Conservation (phyloP, 2,888 invertebrate genomes). For the Zelleria hepariella region DNA sequence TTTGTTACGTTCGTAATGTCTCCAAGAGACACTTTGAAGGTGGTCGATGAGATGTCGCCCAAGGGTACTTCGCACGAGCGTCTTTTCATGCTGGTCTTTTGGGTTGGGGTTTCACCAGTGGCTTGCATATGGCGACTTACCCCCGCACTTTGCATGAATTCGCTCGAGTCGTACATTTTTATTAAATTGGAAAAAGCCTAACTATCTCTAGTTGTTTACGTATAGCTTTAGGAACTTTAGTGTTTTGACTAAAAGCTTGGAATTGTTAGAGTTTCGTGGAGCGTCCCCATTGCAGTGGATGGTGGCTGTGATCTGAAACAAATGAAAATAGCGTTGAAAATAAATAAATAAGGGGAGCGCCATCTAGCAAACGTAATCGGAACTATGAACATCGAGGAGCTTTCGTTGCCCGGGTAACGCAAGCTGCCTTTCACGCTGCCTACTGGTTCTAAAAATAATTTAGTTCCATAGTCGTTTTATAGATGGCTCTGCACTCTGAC, state of each 20-base stretch:
- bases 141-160: slow-evolving; percentile 61
- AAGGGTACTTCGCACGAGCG: slow-evolving; percentile 62
- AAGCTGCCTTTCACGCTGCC: no score
- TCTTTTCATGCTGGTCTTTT: slow-evolving; percentile 62
- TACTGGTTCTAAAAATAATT: not conserved
- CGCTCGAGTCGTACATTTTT: slow-evolving; percentile 62
- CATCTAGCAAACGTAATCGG: not conserved
- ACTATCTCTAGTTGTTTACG: slow-evolving; percentile 1
- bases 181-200: no score
- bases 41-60: slow-evolving; percentile 59
- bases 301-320: slow-evolving; percentile 49
- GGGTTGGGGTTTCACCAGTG: slow-evolving; percentile 59
- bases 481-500: not conserved
- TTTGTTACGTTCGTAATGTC: slow-evolving; percentile 43
- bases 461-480: not conserved
- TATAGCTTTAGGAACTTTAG: slow-evolving; percentile 53
- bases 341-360: slow-evolving; percentile 24
- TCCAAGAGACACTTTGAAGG: slow-evolving; percentile 61
- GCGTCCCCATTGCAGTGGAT: slow-evolving; percentile 16
- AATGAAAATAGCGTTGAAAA: slow-evolving; percentile 42
- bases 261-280: slow-evolving; percentile 45
- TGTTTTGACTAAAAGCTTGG: slow-evolving; percentile 55
- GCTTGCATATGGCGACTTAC: slow-evolving; percentile 66
- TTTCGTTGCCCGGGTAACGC: not conserved
- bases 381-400: not conserved